Base-by-base conservation (phyloP, 2,797 vertebrate genomes). In the Acanthurus leucopareius region DNA sequence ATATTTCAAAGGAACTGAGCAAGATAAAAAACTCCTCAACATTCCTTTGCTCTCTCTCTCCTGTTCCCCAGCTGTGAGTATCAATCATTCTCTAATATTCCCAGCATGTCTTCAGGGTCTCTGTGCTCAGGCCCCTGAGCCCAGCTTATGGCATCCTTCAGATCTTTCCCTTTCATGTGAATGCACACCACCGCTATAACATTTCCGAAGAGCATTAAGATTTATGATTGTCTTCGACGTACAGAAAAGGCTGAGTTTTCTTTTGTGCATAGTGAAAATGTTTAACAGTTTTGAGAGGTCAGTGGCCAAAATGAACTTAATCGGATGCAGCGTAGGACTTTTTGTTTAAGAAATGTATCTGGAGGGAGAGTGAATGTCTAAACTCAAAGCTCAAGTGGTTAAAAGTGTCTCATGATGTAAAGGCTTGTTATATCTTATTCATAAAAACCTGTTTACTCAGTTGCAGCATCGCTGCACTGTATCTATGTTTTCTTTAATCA, bases 1-100 rank as follows among this genome's bases (percentile, higher is more conserved):
- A 89, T 89, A 87, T 89, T 92, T 91, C 86, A 92, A 86, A 89
- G 82, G 76, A 85, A 86, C 68, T 65, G 74, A 72, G 74, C 28
- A 58, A 80, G 81, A 88, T 90, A 85, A 90, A 35, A 90, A 88
- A 87, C 73, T 83, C 72, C 76, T 86, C 79, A 84, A 79, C 81
- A 83, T 71, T 86, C 85, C 70, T 89, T 64, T 67, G 80, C 86
- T 19, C 32, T 35, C 86, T 19, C 74, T 78, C 81, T 52, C 80
- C 82, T 74, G 77, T 90, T 92, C 81, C 83, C 85, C 80, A 88
- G 80, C 88, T 85, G 88, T 86, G 88, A 75, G 84, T 90, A 93
- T 94, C 90, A 92, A 88, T 92, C 88, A 90, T 88, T 90, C 89
- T 92, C 86, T 90, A 91, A 93, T 91, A 92, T 92, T 91, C 89